Conservation (phyloP, 2,797 vertebrate genomes). For the Eulemur coronatus region DNA sequence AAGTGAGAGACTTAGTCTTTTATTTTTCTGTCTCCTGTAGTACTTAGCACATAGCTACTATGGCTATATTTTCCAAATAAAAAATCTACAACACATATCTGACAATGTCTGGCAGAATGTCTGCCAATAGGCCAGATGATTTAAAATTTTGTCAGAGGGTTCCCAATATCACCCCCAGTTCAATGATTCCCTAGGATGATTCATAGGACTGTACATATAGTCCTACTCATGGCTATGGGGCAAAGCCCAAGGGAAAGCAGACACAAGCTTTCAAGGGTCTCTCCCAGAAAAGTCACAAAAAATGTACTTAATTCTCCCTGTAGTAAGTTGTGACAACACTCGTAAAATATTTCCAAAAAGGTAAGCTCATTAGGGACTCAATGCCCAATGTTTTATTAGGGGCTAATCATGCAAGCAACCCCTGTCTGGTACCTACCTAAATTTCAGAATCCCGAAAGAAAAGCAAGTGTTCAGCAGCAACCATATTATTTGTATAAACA, state of each 20-base stretch:
- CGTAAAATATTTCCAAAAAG: neutral
- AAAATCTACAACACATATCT: constrained; percentile 22
- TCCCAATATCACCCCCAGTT: neutral
- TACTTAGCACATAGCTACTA: neutral
- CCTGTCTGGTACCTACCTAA: neutral
- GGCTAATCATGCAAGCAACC: neutral
- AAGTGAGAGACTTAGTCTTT: neutral
- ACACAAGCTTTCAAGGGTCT: neutral
- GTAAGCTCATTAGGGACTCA: neutral
- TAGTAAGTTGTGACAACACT: neutral
- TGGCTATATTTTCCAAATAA: neutral
- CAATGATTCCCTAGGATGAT: neutral
- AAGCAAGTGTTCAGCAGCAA: constrained; percentile 6
- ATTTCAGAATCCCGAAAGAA: constrained; percentile 43
- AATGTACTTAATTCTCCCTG: neutral
- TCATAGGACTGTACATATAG: neutral
- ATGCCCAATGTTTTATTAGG: neutral
- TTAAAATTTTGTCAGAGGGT: neutral
- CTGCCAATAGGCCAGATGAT: constrained; percentile 7
- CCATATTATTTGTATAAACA: constrained; percentile 17
- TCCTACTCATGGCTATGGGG: neutral
- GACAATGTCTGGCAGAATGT: neutral
- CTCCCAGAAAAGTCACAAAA: neutral
- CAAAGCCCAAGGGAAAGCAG: neutral
- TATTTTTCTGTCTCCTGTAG: neutral